Conservation (phyloP, 2,113 vertebrate species). For the Diglossa brunneiventris region DNA sequence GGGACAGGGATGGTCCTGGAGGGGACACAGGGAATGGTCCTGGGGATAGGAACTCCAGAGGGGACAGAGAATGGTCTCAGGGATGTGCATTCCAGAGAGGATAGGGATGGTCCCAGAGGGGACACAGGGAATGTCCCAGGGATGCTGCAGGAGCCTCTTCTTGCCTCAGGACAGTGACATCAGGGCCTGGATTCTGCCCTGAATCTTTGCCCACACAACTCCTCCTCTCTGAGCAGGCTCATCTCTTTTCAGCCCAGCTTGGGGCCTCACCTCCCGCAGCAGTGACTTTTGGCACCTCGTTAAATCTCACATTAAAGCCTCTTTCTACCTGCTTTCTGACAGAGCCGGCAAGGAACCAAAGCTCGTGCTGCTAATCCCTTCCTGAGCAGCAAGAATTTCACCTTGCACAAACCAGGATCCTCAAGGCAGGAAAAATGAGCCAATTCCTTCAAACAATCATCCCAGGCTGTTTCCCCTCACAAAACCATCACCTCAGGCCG, state of each 20-base stretch:
- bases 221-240: background rate
- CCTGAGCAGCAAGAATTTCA: background rate
- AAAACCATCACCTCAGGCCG: accelerated
- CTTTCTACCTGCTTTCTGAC: background rate
- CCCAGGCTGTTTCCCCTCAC: no score
- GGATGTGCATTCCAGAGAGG: no score
- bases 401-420: accelerated
- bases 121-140: background rate
- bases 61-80: background rate
- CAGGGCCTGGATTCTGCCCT: accelerated
- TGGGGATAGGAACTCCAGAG: no score
- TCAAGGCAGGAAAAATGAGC: background rate
- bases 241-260: background rate
- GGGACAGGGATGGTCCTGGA: no score
- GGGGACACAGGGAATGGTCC: background rate
- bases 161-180: accelerated
- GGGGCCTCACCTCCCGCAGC: background rate
- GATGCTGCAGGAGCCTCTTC: accelerated
- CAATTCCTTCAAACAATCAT: no score
- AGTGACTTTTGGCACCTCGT: background rate
- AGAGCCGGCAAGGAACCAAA: background rate
- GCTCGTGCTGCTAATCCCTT: accelerated
- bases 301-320: background rate
- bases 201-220: accelerated
- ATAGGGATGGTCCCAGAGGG: no score